A percentile compares a stretch with the other conserved stretches of the same genome.
Evolutionary conservation across 2,113 vertebrate genomes (phyloP).

Genomic region (Dicrurus megarhynchus): DNA sequence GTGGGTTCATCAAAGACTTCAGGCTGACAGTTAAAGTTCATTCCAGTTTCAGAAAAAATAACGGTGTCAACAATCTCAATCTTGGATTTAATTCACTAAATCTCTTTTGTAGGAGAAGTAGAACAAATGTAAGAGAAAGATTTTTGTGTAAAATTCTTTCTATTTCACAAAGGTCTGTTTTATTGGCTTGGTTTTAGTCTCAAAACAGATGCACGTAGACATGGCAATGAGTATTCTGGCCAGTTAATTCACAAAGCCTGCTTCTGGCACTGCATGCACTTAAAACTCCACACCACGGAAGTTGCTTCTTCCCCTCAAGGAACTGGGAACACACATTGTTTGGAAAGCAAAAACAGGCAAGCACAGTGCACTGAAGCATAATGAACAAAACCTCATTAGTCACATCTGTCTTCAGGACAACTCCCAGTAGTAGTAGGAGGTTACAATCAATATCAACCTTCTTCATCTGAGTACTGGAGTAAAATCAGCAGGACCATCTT

Average conservation of each 20-base stretch:
- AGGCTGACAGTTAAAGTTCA: not conserved
- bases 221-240: not conserved
- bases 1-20: not conserved
- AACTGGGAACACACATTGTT: not conserved
- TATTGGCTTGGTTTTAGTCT: not conserved
- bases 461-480: not conserved
- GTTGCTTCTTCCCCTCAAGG: not conserved
- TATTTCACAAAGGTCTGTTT: not conserved
- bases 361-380: not conserved
- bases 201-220: not conserved
- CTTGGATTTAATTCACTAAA: not conserved
- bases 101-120: not conserved
- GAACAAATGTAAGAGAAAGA: not conserved
- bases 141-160: not conserved
- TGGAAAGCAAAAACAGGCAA: not conserved
- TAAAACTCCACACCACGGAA: not conserved
- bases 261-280: not conserved
- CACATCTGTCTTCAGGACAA: slow-evolving; percentile 24
- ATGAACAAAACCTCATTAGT: not conserved
- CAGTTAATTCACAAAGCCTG: not conserved
- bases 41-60: not conserved
- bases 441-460: not conserved
- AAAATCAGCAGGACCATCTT: not conserved
- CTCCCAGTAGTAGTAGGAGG: not conserved
- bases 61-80: not conserved